Percentiles rank a stretch among this genome's conserved stretches.
Conservation (phyloP, 1,140 invertebrate species). For the Sitophilus oryzae region DNA sequence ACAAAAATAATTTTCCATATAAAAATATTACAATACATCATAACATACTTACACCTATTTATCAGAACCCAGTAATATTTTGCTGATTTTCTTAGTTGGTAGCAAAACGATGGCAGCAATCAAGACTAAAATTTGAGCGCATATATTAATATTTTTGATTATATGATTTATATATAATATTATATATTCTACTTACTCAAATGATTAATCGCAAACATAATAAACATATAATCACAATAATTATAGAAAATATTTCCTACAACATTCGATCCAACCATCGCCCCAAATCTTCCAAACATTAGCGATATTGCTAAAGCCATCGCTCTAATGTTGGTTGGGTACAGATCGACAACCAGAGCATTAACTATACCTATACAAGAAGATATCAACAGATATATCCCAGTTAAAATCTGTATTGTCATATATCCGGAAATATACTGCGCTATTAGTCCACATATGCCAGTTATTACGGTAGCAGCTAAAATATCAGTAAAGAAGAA, state of each 20-base stretch:
- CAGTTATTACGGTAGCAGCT: conserved; percentile 17
- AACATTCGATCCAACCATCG: conserved; percentile 47
- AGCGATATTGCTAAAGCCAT: conserved; percentile 53
- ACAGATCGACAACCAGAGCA: conserved; percentile 40
- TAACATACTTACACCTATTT: not conserved
- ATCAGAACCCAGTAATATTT: not conserved
- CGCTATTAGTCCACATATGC: conserved; percentile 27
- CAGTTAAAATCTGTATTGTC: conserved; percentile 31
- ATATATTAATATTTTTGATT: not conserved
- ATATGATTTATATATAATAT: not conserved
- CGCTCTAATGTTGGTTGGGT: conserved; percentile 44
- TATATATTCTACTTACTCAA: conserved; percentile 39
- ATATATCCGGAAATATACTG: conserved; percentile 28
- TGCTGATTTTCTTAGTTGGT: conserved; percentile 4
- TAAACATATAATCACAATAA: conserved; percentile 47
- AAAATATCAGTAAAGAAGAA: conserved; percentile 9
- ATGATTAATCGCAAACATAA: conserved; percentile 44
- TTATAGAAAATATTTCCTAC: conserved; percentile 47
- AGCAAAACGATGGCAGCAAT: not conserved
- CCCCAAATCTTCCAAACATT: conserved; percentile 51
- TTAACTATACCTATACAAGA: conserved; percentile 39
- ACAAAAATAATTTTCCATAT: too few relatives aligned
- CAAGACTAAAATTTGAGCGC: not conserved
- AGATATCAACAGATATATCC: conserved; percentile 35
- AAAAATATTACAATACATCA: too few relatives aligned